Base-by-base conservation (phyloP, 2,888 invertebrate genomes). In the Dinocampus coccinellae region DNA sequence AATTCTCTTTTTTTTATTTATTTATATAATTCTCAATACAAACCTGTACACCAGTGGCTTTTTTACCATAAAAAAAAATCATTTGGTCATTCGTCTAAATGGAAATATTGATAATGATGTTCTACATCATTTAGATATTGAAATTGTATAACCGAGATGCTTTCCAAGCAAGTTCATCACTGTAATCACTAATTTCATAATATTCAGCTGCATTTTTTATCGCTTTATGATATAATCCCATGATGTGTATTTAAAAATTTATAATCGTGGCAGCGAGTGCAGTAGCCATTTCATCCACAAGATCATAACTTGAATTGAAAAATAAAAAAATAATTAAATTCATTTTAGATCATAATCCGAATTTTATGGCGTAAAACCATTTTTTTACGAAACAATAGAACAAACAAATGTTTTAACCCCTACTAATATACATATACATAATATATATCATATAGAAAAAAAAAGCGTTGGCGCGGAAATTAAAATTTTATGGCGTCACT, bases 221-320 rank as follows among this genome's bases (percentile, higher is more conserved):
- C 0, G 89, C 87, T 71, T 90, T 88, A 74, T 89, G 89, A 76
- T 90, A 91, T 2, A 89, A 82, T 0, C 90, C n/a, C 90, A 47
- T 88, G 83, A 79, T 88, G 86, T 10, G 80, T 83, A 22, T 85
- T 88, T 1, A 89, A 91, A 76, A 91, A 91, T 69, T 87, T 83
- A 80, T 90, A 91, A n/a, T n/a, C 1, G 90, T 88, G 0, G 90
- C 90, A 0, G 91, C 90, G 63, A 92, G 84, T 3, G 91, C 90
- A 0, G 91, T 91, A 0, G 91, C 89, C 0, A 90, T 89, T 81
- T 92, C 91, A 0, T 89, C 91, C 1, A 91, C 91, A 16, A 92
- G 81, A 80, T 92, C 92, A 1, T 91, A 90, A 34, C 91, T 91
- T 88, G 77, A n/a, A n/a, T n/a, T 3, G 1, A 7, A 53, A 24